Evolutionary conservation across 2,113 vertebrate species (phyloP).

Genomic region (Holacanthus passer): DNA sequence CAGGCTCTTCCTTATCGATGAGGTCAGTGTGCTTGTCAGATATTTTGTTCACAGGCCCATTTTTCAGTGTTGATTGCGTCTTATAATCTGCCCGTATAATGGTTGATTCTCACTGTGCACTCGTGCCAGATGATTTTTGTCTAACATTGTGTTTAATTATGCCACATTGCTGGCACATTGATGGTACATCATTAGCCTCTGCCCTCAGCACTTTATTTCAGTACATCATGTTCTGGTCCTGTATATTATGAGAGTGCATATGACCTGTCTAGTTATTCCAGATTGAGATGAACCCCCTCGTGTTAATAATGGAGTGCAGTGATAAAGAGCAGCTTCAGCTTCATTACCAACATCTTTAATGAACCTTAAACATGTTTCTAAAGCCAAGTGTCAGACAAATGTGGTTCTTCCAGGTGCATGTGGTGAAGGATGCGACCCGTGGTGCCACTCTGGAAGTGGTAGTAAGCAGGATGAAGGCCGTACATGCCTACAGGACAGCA

Average conservation of each 20-base stretch:
- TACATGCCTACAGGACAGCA: constrained; percentile 82
- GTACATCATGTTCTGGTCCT: constrained; percentile 12
- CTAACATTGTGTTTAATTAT: constrained; percentile 2
- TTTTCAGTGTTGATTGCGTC: background rate
- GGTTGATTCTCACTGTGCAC: background rate
- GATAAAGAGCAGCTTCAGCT: background rate
- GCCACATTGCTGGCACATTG: background rate
- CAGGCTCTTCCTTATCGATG: constrained; percentile 95
- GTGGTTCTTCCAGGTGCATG: constrained; percentile 87
- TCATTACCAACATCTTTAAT: background rate
- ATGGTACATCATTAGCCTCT: constrained; percentile 5
- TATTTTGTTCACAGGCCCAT: constrained; percentile 6
- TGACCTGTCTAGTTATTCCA: background rate
- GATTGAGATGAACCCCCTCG: background rate
- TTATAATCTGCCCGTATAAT: background rate
- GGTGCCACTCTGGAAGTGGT: constrained; percentile 97
- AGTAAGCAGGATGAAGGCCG: constrained; percentile 97
- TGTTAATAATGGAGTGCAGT: constrained; percentile 14
- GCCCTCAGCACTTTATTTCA: constrained; percentile 34
- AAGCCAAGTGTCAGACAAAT: background rate
- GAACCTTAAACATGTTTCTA: background rate
- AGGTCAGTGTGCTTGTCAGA: constrained; percentile 79
- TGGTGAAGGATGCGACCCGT: constrained; percentile 94
- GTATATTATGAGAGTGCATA: background rate
- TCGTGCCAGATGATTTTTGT: background rate